A percentile compares a stretch with the other conserved stretches of the same genome.
These are phyloP conservation scores for Zosterops hypoxanthus DNA, from an alignment of 2,113 vertebrate species.

Conservation along the genomic window DNA sequence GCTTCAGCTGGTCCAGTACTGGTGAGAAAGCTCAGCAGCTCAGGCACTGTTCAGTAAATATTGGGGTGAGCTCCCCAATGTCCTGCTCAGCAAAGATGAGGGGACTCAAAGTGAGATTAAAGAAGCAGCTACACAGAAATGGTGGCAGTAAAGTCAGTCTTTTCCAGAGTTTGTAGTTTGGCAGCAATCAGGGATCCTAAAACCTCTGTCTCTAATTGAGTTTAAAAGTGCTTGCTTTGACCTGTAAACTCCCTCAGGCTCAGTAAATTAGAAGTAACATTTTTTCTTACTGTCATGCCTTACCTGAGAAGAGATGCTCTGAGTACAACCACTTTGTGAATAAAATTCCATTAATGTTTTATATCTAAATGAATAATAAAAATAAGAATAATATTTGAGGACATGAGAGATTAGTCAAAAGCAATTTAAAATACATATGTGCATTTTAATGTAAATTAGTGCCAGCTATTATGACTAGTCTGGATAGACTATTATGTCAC, in stretches of 20 bases:
- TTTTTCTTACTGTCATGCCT: background rate
- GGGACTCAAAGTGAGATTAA: background rate
- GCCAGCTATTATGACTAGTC: background rate
- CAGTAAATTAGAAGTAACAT: background rate
- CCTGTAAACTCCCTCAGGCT: background rate
- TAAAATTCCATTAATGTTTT: background rate
- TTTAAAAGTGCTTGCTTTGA: background rate
- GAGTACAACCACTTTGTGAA: background rate
- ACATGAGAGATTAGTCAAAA: background rate
- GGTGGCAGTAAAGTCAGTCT: background rate
- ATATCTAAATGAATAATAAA: slow-evolving; percentile 4
- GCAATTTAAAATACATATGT: background rate
- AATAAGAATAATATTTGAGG: background rate
- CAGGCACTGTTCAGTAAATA: rapidly evolving
- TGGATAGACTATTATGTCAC: background rate
- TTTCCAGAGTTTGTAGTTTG: background rate
- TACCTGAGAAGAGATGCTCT: background rate
- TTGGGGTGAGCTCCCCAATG: background rate
- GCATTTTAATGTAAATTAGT: background rate
- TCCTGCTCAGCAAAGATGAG: background rate
- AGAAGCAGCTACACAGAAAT: background rate
- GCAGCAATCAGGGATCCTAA: background rate
- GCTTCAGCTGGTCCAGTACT: background rate
- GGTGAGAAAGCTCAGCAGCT: background rate
- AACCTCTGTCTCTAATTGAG: background rate